Conservation (phyloP, 2,113 vertebrate species). For the Dipodomys merriami region DNA sequence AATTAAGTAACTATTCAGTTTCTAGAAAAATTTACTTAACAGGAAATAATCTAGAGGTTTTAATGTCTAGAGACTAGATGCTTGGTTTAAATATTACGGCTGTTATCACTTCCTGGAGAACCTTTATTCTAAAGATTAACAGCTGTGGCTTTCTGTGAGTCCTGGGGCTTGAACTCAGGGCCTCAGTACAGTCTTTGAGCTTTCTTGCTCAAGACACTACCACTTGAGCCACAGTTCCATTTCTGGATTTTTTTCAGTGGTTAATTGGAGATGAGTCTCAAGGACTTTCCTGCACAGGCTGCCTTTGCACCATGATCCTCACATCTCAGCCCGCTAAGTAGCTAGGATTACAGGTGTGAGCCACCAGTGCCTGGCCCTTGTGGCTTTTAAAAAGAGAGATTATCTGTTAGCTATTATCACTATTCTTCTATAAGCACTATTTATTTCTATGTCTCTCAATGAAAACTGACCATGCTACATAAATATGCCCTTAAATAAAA, state of each 20-base stretch:
- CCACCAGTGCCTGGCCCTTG: no score
- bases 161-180: no score
- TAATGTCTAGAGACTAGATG: slow-evolving; percentile 8
- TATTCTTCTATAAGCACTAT: slow-evolving; percentile 24
- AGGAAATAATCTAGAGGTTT: slow-evolving; percentile 32
- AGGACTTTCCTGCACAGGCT: no score
- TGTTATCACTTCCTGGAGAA: slow-evolving; percentile 39
- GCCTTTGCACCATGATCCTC: no score
- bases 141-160: not conserved
- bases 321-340: no score
- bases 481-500: slow-evolving; percentile 22
- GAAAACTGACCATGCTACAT: not conserved
- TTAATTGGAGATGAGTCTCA: no score
- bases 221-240: no score
- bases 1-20: slow-evolving; percentile 65
- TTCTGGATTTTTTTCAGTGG: no score
- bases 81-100: slow-evolving; percentile 16
- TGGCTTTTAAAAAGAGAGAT: not conserved
- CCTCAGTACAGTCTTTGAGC: no score
- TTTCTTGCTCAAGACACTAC: no score
- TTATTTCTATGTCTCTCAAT: not conserved
- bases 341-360: no score
- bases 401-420: not conserved
- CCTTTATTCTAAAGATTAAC: slow-evolving; percentile 40
- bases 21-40: slow-evolving; percentile 20